Conservation (phyloP, 92 coral and sea anemone species). For the Porites rus region DNA sequence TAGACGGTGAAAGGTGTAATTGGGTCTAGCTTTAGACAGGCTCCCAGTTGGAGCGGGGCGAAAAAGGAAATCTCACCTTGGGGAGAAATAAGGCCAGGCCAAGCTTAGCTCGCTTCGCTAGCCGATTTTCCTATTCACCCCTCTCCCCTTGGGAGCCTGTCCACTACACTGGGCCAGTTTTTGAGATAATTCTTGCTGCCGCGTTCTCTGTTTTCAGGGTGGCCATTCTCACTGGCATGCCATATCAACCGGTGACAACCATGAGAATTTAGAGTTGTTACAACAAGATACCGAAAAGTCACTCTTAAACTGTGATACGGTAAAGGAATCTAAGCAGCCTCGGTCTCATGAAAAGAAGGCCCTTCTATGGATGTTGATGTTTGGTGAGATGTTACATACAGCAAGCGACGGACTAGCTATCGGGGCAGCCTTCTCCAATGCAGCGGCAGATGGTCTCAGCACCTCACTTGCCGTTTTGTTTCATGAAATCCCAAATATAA, state of each 20-base stretch:
- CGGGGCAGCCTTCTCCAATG: conserved; percentile 84
- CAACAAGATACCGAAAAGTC: background rate
- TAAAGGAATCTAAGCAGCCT: background rate
- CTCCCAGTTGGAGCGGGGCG: too few relatives aligned
- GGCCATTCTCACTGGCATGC: conserved; percentile 75
- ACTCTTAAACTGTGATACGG: background rate
- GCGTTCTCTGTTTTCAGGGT: conserved; percentile 42
- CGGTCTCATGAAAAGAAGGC: conserved; percentile 17
- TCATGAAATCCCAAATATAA: conserved; percentile 82
- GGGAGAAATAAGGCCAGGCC: too few relatives aligned
- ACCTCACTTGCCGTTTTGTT: conserved; percentile 87
- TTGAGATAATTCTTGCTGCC: background rate
- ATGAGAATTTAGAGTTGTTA: background rate
- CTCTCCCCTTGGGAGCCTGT: too few relatives aligned
- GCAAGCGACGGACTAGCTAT: conserved; percentile 79
- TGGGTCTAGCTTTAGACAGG: too few relatives aligned
- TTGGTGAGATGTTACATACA: conserved; percentile 72
- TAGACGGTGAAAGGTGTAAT: too few relatives aligned
- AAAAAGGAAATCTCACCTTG: too few relatives aligned
- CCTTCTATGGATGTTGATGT: conserved; percentile 69
- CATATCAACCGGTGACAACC: background rate
- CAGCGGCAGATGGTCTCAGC: conserved; percentile 79
- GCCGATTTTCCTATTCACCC: too few relatives aligned
- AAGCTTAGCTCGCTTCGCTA: too few relatives aligned
- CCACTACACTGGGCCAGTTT: background rate